Base-by-base conservation (phyloP, 2,797 vertebrate species). In the Momotus momota region DNA sequence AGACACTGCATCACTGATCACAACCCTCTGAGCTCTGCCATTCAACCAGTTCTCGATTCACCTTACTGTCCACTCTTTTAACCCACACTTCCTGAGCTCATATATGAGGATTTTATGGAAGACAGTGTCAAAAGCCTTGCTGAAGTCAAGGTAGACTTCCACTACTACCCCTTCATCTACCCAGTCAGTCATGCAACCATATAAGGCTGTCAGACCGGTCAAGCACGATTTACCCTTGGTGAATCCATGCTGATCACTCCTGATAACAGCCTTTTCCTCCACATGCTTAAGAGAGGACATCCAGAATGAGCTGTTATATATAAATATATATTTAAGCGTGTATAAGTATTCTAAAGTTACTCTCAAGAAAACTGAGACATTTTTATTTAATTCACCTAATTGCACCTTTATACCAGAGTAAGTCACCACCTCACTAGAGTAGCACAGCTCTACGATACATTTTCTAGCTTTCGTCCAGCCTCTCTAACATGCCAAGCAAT, bases 401-500 rank as follows among this genome's bases (percentile, higher is more conserved):
- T 78, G 45, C 33, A 49, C 33, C 22, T 48, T 77, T 67, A 17
- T 22, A 66, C 40, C 27, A 45, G 41, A 60, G 12, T 25, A 69
- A 91, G 55, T 69, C 79, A 69, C 77, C 62, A 69, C 64, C 70
- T 92, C 52, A 72, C 35, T 10, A 48, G 31, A 48, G 65, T 3
- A 87, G 66, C 57, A 65, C 75, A 70, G 84, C 67, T 72, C 78
- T 33, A 21, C 15, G 10, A 48, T 45, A 51, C 12, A 7, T 83
- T 89, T 91, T 85, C 69, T 88, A 92, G 81, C 43, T 84, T 96
- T 87, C 1, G 7, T 93, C 88, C 96, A 89, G 78, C 73, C 86
- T 77, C 81, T 74, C 21, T 74, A 93, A 90, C 35, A 38, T 14
- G 86, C 94, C 91, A 96, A 92, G 74, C 61, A 94, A 94, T 97